Percentiles rank a stretch among this genome's conserved stretches.
These are phyloP conservation scores for Oreochromis grahami DNA, from an alignment of 2,797 vertebrate genomes.

Conservation along the genomic window DNA sequence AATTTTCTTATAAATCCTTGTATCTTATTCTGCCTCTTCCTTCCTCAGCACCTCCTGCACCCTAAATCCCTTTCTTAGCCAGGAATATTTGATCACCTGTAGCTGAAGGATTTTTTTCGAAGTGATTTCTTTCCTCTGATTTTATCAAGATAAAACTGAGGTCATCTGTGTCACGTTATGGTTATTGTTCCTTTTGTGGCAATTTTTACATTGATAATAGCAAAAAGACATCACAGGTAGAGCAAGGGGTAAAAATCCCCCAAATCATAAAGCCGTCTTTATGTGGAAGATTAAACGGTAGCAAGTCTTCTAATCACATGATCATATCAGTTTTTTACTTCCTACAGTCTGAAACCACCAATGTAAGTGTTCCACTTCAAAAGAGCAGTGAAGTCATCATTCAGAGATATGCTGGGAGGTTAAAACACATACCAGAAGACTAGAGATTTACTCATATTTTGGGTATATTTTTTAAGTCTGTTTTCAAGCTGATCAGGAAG, in stretches of 20 bases:
- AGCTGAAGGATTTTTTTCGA: not conserved
- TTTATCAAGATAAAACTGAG: not conserved
- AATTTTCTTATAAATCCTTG: not conserved
- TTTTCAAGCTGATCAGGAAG: not conserved
- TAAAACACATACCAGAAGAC: not conserved
- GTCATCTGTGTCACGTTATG: accelerated
- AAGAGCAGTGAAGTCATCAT: not conserved
- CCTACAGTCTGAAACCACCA: not conserved
- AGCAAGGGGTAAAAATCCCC: not conserved
- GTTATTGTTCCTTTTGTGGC: not conserved
- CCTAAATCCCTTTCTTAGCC: not conserved
- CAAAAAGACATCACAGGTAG: not conserved
- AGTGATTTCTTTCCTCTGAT: not conserved
- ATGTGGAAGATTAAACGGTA: not conserved
- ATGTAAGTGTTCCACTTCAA: not conserved
- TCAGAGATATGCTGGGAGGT: not conserved
- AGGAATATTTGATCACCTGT: not conserved
- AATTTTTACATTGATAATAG: not conserved
- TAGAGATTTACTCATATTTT: not conserved
- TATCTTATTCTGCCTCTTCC: not conserved
- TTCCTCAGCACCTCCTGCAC: not conserved
- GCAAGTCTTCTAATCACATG: not conserved
- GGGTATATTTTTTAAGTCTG: not conserved
- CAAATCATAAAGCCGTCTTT: not conserved
- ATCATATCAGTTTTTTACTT: not conserved